These are phyloP conservation scores for Anticlea derivata DNA, from an alignment of 2,888 invertebrate genomes.

Conservation along the genomic window DNA sequence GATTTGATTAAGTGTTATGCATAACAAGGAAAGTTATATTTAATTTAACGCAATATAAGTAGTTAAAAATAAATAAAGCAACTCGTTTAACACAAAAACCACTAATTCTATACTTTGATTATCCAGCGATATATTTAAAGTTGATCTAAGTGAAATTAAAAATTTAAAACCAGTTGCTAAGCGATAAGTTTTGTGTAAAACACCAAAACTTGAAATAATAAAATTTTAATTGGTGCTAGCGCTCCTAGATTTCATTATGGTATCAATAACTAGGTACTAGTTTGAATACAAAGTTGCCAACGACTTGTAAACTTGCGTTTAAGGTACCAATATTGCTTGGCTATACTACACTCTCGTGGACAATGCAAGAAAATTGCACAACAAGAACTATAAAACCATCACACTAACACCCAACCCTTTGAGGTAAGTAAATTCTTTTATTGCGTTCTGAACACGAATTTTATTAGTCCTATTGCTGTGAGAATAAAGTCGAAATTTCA, in stretches of 20 bases:
- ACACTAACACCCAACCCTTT: slow-evolving; percentile 75
- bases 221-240: slow-evolving; percentile 7
- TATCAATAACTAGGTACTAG: slow-evolving; percentile 7
- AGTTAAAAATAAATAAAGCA: slow-evolving; percentile 17
- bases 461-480: slow-evolving; percentile 36
- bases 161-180: slow-evolving; percentile 13
- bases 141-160: slow-evolving; percentile 1
- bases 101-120: slow-evolving; percentile 9
- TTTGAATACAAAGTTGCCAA: slow-evolving; percentile 18
- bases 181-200: slow-evolving; percentile 1
- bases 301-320: slow-evolving; percentile 1
- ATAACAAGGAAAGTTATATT: slow-evolving; percentile 21
- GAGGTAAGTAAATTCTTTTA: slow-evolving; percentile 75
- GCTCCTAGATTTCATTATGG: slow-evolving; percentile 1
- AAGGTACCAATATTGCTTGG: slow-evolving; percentile 43
- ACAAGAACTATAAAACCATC: slow-evolving; percentile 78
- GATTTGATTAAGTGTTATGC: slow-evolving; percentile 25
- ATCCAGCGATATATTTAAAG: background rate
- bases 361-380: slow-evolving; percentile 78
- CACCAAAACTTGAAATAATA: background rate
- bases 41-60: slow-evolving; percentile 20
- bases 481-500: slow-evolving; percentile 29
- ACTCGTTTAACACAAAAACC: background rate
- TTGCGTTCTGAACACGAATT: slow-evolving; percentile 40
- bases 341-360: slow-evolving; percentile 31